These are phyloP conservation scores for Orius laevigatus DNA, from an alignment of 1,140 invertebrate species.

Conservation along the genomic window DNA sequence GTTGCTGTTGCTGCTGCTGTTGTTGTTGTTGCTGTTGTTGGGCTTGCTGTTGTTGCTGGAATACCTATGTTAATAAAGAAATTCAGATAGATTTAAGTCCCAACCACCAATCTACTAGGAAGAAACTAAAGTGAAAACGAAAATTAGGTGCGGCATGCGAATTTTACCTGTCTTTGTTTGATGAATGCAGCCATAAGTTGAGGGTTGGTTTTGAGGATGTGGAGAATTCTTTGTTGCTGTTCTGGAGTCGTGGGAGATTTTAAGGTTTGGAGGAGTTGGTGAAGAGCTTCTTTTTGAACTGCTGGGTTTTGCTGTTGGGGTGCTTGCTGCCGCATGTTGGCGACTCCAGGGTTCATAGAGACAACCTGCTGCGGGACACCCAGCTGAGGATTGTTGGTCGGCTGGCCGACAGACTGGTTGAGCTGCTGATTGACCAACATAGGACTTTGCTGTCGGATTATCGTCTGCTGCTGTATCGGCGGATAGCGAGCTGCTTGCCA, in stretches of 20 bases:
- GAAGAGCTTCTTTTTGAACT: slow-evolving; percentile 55
- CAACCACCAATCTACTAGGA: slow-evolving; percentile 16
- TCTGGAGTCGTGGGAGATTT: slow-evolving; percentile 78
- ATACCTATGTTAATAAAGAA: slow-evolving; percentile 16
- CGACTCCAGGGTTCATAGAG: slow-evolving; percentile 20
- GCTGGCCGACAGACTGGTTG: background rate
- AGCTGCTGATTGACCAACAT: slow-evolving; percentile 5
- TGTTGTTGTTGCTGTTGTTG: slow-evolving; percentile 31
- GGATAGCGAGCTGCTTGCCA: slow-evolving; percentile 43
- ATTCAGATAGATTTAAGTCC: slow-evolving; percentile 17
- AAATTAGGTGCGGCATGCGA: background rate
- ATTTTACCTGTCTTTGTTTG: slow-evolving; percentile 63
- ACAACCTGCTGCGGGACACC: slow-evolving; percentile 23
- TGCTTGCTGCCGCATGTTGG: background rate
- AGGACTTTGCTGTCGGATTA: slow-evolving; percentile 4
- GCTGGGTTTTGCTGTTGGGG: slow-evolving; percentile 16
- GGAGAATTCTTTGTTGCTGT: slow-evolving; percentile 81
- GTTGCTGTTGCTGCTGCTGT: slow-evolving; percentile 25
- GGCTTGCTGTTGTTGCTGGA: slow-evolving; percentile 28
- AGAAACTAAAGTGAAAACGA: background rate
- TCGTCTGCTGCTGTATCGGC: background rate
- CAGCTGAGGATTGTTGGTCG: slow-evolving; percentile 16
- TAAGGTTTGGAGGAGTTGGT: slow-evolving; percentile 77
- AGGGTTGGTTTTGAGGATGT: slow-evolving; percentile 86
- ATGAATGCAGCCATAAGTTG: slow-evolving; percentile 94